Evolutionary conservation across 2,797 vertebrate species (phyloP).

Genomic region (Sciurus vulgaris): DNA sequence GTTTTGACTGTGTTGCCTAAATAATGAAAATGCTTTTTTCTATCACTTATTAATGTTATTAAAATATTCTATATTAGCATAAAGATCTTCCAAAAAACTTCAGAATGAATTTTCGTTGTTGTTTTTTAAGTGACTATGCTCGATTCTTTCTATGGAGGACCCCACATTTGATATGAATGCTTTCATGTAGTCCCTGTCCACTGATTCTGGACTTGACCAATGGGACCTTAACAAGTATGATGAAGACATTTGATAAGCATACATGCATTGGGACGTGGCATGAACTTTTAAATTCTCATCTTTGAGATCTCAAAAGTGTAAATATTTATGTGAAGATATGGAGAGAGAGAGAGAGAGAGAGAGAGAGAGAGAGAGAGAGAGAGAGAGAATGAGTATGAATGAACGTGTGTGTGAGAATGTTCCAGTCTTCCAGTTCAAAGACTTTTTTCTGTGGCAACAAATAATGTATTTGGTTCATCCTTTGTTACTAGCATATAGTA

Average conservation of each 20-base stretch:
- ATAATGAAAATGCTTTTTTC: slow-evolving; percentile 21
- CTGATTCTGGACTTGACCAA: background rate
- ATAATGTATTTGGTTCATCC: background rate
- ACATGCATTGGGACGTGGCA: too few species aligned
- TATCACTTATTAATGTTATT: background rate
- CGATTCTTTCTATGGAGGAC: background rate
- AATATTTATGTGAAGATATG: background rate
- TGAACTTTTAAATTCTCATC: background rate
- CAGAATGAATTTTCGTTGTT: background rate
- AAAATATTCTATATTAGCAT: background rate
- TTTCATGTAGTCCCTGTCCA: background rate
- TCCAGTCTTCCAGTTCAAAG: background rate
- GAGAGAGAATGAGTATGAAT: too few species aligned
- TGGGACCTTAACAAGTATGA: background rate
- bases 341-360: too few species aligned
- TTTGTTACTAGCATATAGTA: background rate
- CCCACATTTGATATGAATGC: background rate
- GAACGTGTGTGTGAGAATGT: too few species aligned
- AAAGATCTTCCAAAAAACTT: background rate
- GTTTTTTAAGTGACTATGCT: background rate
- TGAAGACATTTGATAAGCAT: background rate
- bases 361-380: background rate
- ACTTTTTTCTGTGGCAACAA: background rate
- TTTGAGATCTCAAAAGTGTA: background rate
- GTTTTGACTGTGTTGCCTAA: background rate